phyloP scores from a whole-genome alignment of 2,113 vertebrate genomes.

The Perca flavescens region DNA sequence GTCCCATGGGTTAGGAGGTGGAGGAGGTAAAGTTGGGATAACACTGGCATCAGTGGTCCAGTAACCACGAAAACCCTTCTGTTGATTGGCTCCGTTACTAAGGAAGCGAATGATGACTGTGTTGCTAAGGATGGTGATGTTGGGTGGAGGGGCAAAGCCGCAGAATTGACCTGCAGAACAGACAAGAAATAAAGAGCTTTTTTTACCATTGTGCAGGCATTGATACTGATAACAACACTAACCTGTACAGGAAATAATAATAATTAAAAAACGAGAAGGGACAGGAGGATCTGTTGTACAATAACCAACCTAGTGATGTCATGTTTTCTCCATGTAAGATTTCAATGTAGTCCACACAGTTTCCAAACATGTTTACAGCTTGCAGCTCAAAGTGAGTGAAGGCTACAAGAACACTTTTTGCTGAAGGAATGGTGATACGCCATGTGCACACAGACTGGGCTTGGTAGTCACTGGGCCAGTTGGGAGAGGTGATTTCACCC shows the following conservation, averaged over 20 bases:
- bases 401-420: conserved; percentile 66
- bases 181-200: not conserved
- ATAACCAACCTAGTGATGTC: conserved; percentile 66
- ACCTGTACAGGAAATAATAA: not conserved
- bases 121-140: conserved; percentile 53
- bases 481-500: conserved; percentile 80
- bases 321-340: conserved; percentile 73
- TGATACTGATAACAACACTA: not conserved
- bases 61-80: conserved; percentile 83
- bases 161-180: conserved; percentile 78
- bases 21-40: conserved; percentile 73
- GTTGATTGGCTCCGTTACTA: conserved; percentile 69
- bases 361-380: conserved; percentile 63
- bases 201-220: not conserved
- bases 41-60: conserved; percentile 79
- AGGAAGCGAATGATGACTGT: conserved; percentile 80
- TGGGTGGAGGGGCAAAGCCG: conserved; percentile 67
- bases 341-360: conserved; percentile 83
- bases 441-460: conserved; percentile 81
- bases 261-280: not conserved
- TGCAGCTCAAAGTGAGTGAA: conserved; percentile 84
- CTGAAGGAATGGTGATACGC: conserved; percentile 70
- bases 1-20: conserved; percentile 77
- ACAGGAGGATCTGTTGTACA: not conserved
- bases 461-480: conserved; percentile 80